phyloP scores from a whole-genome alignment of 1,140 invertebrate species.

The Artemia franciscana region DNA sequence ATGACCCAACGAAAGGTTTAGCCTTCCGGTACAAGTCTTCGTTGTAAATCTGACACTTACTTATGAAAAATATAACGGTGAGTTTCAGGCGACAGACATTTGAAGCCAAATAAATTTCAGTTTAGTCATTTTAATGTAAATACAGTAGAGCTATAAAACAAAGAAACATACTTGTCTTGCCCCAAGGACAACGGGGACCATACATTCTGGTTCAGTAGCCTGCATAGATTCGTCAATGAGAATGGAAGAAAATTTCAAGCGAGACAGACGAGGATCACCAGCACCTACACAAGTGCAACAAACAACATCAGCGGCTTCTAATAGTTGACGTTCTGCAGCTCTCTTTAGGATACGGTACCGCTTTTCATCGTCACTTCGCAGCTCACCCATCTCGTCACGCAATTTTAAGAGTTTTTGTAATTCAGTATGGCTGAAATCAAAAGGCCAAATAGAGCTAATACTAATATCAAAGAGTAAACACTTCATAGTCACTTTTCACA shows the following conservation, averaged over 20 bases:
- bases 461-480: neutral
- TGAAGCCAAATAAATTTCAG: no score
- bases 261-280: constrained; percentile 70
- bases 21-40: no score
- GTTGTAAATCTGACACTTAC: no score
- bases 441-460: neutral
- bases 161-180: constrained; percentile 46
- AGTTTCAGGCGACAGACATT: no score
- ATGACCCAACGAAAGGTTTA: no score
- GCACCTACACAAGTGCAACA: constrained; percentile 98
- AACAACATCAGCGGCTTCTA: constrained; percentile 92
- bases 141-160: no score
- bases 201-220: constrained; percentile 91
- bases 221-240: constrained; percentile 81
- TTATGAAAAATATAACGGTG: no score
- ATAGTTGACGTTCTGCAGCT: constrained; percentile 66
- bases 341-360: constrained; percentile 77
- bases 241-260: constrained; percentile 88
- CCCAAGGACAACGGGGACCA: constrained; percentile 95
- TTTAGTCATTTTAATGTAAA: no score
- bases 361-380: constrained; percentile 59
- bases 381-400: constrained; percentile 89
- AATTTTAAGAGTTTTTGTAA: constrained; percentile 85
- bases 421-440: constrained; percentile 36
- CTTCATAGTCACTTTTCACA: no score